Evolutionary conservation across 2,113 vertebrate genomes (phyloP).

Genomic region (Galeopterus variegatus): DNA sequence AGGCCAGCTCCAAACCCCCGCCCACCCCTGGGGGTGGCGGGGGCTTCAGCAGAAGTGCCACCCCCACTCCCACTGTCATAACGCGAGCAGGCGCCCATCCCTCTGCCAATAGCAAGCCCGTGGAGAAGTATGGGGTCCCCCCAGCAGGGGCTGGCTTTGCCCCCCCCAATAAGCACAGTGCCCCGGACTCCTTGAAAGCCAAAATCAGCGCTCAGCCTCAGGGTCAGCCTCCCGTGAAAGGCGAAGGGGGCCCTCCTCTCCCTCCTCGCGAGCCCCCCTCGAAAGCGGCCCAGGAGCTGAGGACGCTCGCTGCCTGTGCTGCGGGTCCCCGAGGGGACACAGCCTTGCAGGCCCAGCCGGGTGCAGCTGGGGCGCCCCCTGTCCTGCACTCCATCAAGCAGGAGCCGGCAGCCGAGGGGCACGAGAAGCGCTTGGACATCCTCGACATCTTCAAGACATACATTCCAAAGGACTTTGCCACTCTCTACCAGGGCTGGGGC

Average conservation of each 20-base stretch:
- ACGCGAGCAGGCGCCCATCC: conserved; percentile 85
- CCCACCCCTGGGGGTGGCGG: conserved; percentile 65
- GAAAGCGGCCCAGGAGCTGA: conserved; percentile 86
- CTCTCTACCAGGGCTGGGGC: conserved; percentile 95
- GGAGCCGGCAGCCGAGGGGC: conserved; percentile 88
- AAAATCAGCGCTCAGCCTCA: conserved; percentile 83
- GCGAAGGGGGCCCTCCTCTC: conserved; percentile 83
- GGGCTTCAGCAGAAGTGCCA: conserved; percentile 87
- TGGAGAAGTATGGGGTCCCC: conserved; percentile 88
- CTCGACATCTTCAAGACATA: conserved; percentile 95
- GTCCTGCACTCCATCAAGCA: conserved; percentile 88
- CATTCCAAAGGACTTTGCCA: conserved; percentile 95
- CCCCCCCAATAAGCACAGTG: conserved; percentile 91
- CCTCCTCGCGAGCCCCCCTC: conserved; percentile 86
- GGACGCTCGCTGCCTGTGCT: conserved; percentile 86
- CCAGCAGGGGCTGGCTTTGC: conserved; percentile 87
- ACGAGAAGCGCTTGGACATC: conserved; percentile 91
- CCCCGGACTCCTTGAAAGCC: conserved; percentile 88
- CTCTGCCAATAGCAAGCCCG: conserved; percentile 80
- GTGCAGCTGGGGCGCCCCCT: conserved; percentile 74
- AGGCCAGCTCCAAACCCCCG: conserved; percentile 87
- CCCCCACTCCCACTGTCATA: conserved; percentile 83
- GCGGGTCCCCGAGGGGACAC: conserved; percentile 79
- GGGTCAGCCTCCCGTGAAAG: conserved; percentile 84
- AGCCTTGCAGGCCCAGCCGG: conserved; percentile 82